Evolutionary conservation across 2,888 invertebrate species (phyloP).

Genomic region (Dorcus parallelipipedus): DNA sequence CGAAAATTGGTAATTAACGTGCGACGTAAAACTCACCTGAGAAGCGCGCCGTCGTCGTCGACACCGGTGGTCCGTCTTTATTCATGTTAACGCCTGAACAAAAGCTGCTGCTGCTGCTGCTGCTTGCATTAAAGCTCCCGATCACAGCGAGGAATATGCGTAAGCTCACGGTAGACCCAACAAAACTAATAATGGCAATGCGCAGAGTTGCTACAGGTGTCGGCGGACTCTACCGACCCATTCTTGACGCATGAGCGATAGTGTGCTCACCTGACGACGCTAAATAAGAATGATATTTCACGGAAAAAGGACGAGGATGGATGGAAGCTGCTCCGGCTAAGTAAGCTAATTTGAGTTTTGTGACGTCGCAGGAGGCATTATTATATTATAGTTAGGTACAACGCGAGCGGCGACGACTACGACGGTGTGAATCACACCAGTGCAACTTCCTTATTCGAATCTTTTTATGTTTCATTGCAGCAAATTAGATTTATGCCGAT

Average conservation of each 20-base stretch:
- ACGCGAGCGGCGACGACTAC: too few species aligned
- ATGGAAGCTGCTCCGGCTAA: too few species aligned
- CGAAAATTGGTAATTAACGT: neutral
- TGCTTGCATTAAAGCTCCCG: neutral
- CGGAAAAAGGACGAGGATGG: neutral
- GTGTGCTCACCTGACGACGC: neutral
- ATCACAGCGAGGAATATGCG: neutral
- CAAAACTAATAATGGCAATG: constrained; percentile 14
- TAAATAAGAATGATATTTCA: constrained; percentile 1
- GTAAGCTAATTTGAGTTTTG: too few species aligned
- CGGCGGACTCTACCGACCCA: constrained; percentile 22
- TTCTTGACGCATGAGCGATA: constrained; percentile 21
- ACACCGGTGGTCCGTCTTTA: neutral
- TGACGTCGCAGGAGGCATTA: too few species aligned
- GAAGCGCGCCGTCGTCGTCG: neutral
- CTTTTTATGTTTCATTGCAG: too few species aligned
- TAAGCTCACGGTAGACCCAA: constrained; percentile 2
- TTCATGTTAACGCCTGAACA: neutral
- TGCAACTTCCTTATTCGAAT: too few species aligned
- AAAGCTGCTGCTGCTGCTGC: neutral
- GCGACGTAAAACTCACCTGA: neutral
- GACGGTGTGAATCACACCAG: too few species aligned
- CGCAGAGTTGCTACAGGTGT: constrained; percentile 24
- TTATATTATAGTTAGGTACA: too few species aligned
- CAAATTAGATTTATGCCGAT: too few species aligned